These are phyloP conservation scores for Drosophila borealis DNA, from an alignment of 2,888 invertebrate species.

Conservation along the genomic window DNA sequence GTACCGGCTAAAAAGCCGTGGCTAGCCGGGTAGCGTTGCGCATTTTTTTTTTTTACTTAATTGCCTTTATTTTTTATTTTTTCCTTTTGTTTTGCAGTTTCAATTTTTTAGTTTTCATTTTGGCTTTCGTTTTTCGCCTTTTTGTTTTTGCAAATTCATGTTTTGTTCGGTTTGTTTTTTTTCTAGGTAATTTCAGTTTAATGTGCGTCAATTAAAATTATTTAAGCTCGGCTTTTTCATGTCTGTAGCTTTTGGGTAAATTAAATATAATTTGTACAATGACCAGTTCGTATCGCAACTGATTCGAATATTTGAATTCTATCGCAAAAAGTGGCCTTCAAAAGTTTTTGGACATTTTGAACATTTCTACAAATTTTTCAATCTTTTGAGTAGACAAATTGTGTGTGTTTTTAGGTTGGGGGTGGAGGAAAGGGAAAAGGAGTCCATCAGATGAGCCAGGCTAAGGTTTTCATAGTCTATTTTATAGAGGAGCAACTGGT, in stretches of 20 bases:
- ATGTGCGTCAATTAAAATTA: conserved; percentile 79
- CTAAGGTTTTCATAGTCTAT: too few species aligned
- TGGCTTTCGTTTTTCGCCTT: conserved; percentile 54
- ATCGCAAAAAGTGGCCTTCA: background rate
- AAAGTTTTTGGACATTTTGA: background rate
- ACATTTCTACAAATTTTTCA: background rate
- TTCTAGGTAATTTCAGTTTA: conserved; percentile 70
- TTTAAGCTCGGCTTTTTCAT: conserved; percentile 64
- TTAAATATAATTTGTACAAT: conserved; percentile 72
- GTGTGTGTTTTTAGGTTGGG: too few species aligned
- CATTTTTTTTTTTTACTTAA: conserved; percentile 49
- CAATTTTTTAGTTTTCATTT: conserved; percentile 37
- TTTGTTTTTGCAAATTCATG: conserved; percentile 66
- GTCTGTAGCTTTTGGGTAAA: conserved; percentile 49
- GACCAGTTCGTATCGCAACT: conserved; percentile 18
- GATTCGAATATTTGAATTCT: conserved; percentile 22
- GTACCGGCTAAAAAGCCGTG: conserved; percentile 37
- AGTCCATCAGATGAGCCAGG: too few species aligned
- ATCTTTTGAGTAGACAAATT: too few species aligned
- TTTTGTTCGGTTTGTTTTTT: conserved; percentile 3
- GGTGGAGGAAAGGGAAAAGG: too few species aligned
- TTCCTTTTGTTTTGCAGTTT: conserved; percentile 13
- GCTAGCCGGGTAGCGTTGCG: conserved; percentile 2
- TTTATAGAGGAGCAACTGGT: too few species aligned
- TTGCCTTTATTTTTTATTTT: conserved; percentile 43